Conservation (phyloP, 2,888 invertebrate species). For the Caprella mutica region DNA sequence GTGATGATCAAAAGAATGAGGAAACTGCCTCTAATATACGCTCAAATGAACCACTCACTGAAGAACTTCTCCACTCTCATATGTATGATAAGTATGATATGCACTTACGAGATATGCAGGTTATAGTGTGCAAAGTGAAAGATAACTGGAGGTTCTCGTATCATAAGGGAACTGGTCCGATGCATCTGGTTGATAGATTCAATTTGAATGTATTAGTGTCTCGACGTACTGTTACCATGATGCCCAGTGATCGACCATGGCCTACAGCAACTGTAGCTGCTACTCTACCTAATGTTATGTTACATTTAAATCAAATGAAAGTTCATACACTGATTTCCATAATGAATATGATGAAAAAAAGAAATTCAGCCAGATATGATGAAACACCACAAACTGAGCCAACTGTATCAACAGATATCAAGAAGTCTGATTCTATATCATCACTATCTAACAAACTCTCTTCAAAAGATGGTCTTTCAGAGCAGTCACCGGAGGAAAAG, state of each 20-base stretch:
- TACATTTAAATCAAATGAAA: constrained; percentile 84
- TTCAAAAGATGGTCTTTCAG: background rate
- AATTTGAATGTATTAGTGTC: constrained; percentile 54
- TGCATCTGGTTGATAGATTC: constrained; percentile 70
- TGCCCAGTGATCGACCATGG: constrained; percentile 60
- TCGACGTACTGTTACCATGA: constrained; percentile 53
- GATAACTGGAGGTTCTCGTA: constrained; percentile 78
- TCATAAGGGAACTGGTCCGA: constrained; percentile 30
- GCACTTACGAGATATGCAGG: constrained; percentile 68
- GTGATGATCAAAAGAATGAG: background rate
- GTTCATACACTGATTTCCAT: constrained; percentile 55
- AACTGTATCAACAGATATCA: background rate
- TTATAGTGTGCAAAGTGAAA: constrained; percentile 73
- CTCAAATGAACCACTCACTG: constrained; percentile 26
- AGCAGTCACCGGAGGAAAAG: background rate
- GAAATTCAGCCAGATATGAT: no score
- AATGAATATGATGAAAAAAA: constrained; percentile 10
- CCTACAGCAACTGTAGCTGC: constrained; percentile 73
- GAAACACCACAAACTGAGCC: constrained; percentile 4
- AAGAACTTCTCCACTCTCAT: constrained; percentile 49
- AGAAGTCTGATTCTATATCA: background rate
- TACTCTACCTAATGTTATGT: constrained; percentile 71
- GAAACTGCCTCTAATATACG: constrained; percentile 4
- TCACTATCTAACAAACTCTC: background rate
- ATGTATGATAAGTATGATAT: constrained; percentile 63